Conservation (phyloP, 2,797 vertebrate species). For the Halcyon chelicuti region DNA sequence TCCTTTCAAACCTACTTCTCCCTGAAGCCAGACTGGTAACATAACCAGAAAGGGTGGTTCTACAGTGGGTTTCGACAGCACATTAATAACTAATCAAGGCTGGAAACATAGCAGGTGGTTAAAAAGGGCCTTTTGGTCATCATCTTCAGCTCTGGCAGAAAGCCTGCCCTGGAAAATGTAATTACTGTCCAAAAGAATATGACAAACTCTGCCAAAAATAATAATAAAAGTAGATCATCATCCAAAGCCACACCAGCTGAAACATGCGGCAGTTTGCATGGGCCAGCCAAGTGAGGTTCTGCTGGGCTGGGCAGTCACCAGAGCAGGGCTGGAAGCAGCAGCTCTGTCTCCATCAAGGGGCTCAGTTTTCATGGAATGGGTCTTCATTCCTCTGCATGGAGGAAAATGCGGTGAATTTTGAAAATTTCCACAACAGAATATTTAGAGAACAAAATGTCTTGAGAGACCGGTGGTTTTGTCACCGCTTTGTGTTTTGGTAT, state of each 20-base stretch:
- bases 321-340: fast-evolving
- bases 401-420: not conserved
- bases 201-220: constrained; percentile 48
- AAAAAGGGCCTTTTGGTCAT: constrained; percentile 49
- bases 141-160: constrained; percentile 38
- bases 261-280: not conserved
- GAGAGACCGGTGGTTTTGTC: not conserved
- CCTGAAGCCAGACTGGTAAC: not conserved
- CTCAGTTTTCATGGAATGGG: not conserved
- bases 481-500: fast-evolving
- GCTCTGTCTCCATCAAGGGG: not conserved
- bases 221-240: constrained; percentile 15
- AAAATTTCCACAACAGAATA: not conserved
- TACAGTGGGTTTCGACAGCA: not conserved
- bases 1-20: not conserved
- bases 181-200: constrained; percentile 60
- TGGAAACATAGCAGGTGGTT: constrained; percentile 55
- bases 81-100: constrained; percentile 53
- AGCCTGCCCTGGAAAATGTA: constrained; percentile 68
- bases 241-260: constrained; percentile 52
- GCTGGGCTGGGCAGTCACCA: not conserved
- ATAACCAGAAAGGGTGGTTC: not conserved
- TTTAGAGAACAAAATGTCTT: not conserved
- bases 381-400: not conserved
- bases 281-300: not conserved